These are phyloP conservation scores for Ictalurus furcatus DNA, from an alignment of 2,113 vertebrate genomes.

Conservation along the genomic window DNA sequence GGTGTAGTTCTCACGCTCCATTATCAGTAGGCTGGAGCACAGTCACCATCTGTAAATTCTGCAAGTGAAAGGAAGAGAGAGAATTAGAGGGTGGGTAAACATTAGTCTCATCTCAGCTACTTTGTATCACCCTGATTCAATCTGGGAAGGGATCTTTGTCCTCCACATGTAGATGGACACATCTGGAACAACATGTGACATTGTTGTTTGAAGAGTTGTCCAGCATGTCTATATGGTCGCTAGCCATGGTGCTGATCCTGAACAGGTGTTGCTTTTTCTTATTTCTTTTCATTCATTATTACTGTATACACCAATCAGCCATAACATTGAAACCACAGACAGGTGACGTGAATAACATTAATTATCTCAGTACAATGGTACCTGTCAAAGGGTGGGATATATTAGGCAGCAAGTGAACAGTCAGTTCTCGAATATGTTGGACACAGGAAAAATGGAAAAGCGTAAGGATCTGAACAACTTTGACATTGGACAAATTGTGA, in stretches of 20 bases:
- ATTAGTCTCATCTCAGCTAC: background rate
- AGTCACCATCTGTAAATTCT: background rate
- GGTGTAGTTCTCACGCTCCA: background rate
- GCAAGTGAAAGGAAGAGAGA: background rate
- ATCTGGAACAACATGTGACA: background rate
- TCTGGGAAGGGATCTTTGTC: background rate
- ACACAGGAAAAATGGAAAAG: too few relatives aligned
- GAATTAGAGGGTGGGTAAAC: background rate
- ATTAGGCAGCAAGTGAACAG: too few relatives aligned
- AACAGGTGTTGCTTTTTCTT: background rate
- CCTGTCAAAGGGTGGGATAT: too few relatives aligned
- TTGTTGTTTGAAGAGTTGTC: background rate
- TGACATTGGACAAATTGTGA: too few relatives aligned
- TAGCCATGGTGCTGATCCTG: conserved; percentile 13
- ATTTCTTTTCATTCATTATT: background rate
- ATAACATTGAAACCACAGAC: too few relatives aligned
- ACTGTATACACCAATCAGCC: too few relatives aligned
- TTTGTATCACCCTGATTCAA: background rate
- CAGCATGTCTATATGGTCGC: background rate
- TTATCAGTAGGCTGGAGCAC: background rate
- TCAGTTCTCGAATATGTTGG: too few relatives aligned
- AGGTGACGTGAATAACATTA: too few relatives aligned
- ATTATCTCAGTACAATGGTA: too few relatives aligned
- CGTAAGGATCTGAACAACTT: too few relatives aligned
- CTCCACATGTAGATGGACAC: background rate